Percentiles rank a stretch among this genome's conserved stretches.
Evolutionary conservation across 1,140 invertebrate species (phyloP).

Genomic region (Megalonaias nervosa): DNA sequence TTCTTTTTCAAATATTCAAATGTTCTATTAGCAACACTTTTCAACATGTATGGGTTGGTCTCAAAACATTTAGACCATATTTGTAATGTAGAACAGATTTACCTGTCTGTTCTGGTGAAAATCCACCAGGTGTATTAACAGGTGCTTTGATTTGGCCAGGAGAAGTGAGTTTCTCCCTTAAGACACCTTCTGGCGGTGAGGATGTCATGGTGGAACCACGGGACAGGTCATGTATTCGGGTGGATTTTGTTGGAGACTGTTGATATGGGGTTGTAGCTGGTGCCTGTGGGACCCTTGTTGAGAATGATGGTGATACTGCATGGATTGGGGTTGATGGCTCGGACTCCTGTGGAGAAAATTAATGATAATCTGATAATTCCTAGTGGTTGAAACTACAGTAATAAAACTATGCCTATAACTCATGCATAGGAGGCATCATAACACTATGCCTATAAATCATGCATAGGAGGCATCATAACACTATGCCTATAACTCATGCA

Average conservation of each 20-base stretch:
- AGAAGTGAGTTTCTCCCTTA: slow-evolving; percentile 27
- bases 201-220: slow-evolving; percentile 12
- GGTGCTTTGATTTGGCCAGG: slow-evolving; percentile 43
- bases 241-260: slow-evolving; percentile 37
- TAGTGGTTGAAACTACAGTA: too few species aligned
- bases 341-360: slow-evolving; percentile 3
- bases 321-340: slow-evolving; percentile 28
- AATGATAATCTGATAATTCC: too few species aligned
- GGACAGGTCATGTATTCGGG: slow-evolving; percentile 10
- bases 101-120: slow-evolving; percentile 44
- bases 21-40: too few species aligned
- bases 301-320: slow-evolving; percentile 46
- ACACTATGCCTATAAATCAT: too few species aligned
- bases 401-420: too few species aligned
- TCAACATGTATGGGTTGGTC: too few species aligned
- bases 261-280: slow-evolving; percentile 47
- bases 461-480: too few species aligned
- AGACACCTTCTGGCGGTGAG: slow-evolving; percentile 3
- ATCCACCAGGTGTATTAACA: slow-evolving; percentile 41
- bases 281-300: slow-evolving; percentile 49
- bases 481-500: too few species aligned
- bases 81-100: not conserved
- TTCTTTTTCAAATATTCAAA: too few species aligned
- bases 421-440: too few species aligned
- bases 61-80: not conserved